Evolutionary conservation across 2,797 vertebrate species (phyloP), one percentile per base, ranked within the genome.

Genomic region (Coranthus polyacanthus): DNA sequence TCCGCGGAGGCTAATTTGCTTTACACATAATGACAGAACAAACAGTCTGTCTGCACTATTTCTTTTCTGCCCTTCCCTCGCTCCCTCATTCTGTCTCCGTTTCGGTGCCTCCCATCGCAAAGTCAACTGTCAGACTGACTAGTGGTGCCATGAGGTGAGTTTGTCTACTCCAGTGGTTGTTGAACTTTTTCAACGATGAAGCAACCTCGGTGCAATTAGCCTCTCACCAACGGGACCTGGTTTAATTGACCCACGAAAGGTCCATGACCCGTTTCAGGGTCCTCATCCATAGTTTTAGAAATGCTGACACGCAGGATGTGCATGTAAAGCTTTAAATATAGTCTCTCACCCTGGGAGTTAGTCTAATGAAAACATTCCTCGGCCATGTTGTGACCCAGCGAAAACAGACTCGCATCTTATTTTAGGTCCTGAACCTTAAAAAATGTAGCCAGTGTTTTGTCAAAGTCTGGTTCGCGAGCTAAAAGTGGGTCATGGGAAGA

Each of bases 341-440:
- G 53, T 3, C 68, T 52, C 16, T 41, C 12, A 13, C 77, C 65
- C 37, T 87, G 86, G 81, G 88, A 89, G 75, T 64, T 55, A 16
- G 53, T 46, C 78, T 58, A 85, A 74, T 45, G 73, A 86, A 89
- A 90, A 88, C 87, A 90, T 87, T 84, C 80, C 72, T 21, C 2
- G 15, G 22, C 57, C 68, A 46, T 58, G 52, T 72, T 58, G 42
- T 64, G 72, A 82, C 85, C 78, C 72, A 85, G 80, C 69, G 71
- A 53, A 87, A 88, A 88, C 66, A 79, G 58, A 69, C 64, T n/a
- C 5, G 0, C 15, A 8, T 70, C 54, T 76, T 49, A 79, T 78
- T 88, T 70, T 68, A 79, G 72, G 45, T 68, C 46, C 43, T 57
- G 68, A 54, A 76, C 62, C 24, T 43, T 44, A 16, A 55, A 74